These are phyloP conservation scores for Sceloporus undulatus DNA, from an alignment of 2,113 vertebrate species.

Conservation along the genomic window DNA sequence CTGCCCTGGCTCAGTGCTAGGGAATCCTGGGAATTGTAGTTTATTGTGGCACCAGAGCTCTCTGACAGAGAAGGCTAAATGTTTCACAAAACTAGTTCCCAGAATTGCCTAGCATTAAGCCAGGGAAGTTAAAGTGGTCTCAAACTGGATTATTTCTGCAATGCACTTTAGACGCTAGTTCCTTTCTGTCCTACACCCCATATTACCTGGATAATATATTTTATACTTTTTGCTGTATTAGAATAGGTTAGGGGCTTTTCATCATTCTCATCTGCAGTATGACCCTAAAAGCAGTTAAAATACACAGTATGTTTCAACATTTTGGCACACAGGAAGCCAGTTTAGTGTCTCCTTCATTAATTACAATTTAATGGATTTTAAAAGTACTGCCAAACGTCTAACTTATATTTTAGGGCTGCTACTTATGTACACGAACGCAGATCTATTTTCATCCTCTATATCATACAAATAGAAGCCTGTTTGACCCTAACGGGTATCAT, in stretches of 20 bases:
- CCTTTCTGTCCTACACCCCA: background rate
- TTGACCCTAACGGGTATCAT: background rate
- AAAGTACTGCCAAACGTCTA: background rate
- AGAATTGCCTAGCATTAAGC: too few relatives aligned
- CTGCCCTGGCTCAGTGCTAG: too few relatives aligned
- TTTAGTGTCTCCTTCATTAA: background rate
- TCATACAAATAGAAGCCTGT: background rate
- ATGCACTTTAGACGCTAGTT: too few relatives aligned
- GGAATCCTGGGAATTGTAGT: too few relatives aligned
- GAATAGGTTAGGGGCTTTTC: background rate
- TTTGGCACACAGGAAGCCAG: background rate
- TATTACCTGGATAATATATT: background rate
- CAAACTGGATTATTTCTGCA: too few relatives aligned
- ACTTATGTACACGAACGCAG: background rate
- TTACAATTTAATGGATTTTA: background rate
- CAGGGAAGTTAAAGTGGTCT: too few relatives aligned
- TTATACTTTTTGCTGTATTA: background rate
- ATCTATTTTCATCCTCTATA: background rate
- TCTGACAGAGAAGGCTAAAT: too few relatives aligned
- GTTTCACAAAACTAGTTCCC: too few relatives aligned
- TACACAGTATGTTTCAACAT: background rate
- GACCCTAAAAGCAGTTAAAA: background rate
- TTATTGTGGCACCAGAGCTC: too few relatives aligned
- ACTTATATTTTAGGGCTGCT: background rate
- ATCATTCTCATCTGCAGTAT: background rate